Evolutionary conservation across 1,140 invertebrate genomes (phyloP), one percentile per base, ranked within the genome.

Genomic region (Musca vetustissima): DNA sequence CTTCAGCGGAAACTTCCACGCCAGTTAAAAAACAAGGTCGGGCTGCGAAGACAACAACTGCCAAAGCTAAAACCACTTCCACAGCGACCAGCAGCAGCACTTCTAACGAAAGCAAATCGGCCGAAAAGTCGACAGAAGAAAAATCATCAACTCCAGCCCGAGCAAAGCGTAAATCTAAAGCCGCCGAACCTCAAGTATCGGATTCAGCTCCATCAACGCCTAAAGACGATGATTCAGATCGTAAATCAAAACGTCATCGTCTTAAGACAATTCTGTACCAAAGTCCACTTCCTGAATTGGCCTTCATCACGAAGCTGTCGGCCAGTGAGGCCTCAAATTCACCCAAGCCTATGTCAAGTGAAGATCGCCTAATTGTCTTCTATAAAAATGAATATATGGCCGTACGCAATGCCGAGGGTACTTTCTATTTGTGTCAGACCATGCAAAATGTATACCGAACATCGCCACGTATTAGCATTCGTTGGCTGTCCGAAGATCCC

Each of bases 381-480:
- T 93, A 92, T 79, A 92, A 92, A 82, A 92, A 92, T 82, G 92
- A 95, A 84, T 96, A 95, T 85, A 84, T 97, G 73, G 94, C 94
- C 24, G 93, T 96, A 1, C 87, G 95, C 73, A 96, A 96, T 83
- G 90, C 91, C 3, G 89, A 93, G 84, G 93, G 92, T 52, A 89
- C 92, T 53, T 96, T 96, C 83, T 97, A 93, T 80, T 87, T 97
- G 49, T 97, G 95, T 81, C 93, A 95, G 83, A 89, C 93, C 4
- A 89, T 92, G 83, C 94, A 96, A 85, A 96, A 96, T 85, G 92
- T 97, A 66, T 95, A 93, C 81, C 92, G 91, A 80, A 89, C 89
- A 15, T 90, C 89, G 67, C 86, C 89, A 66, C 90, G 90, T 78
- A 94, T 96, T 76, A 90, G 90, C 75, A 96, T 97, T 76, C 89